phyloP scores from a whole-genome alignment of 2,797 vertebrate species.

The Geotrypetes seraphini region DNA sequence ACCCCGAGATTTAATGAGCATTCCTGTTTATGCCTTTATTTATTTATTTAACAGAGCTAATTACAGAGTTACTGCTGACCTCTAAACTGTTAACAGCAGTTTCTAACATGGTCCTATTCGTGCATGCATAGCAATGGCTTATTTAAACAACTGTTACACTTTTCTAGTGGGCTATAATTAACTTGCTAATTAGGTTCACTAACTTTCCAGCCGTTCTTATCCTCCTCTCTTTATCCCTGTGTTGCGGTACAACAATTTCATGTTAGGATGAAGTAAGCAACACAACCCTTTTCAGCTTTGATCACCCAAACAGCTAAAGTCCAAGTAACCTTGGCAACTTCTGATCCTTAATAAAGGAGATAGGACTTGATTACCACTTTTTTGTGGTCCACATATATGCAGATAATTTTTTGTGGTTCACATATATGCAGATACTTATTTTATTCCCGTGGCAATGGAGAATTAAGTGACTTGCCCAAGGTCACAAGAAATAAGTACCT shows the following conservation, averaged over 20 bases:
- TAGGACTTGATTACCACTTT: too few relatives aligned
- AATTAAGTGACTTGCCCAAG: too few relatives aligned
- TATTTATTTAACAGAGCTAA: conserved; percentile 12
- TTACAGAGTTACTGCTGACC: conserved; percentile 30
- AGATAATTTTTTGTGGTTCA: too few relatives aligned
- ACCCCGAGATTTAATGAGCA: conserved; percentile 31
- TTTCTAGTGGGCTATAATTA: conserved; percentile 43
- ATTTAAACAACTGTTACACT: conserved; percentile 40
- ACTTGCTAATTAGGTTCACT: conserved; percentile 52
- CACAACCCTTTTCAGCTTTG: too few relatives aligned
- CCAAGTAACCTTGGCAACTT: too few relatives aligned
- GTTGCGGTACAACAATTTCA: conserved; percentile 34
- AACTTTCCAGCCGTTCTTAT: conserved; percentile 20
- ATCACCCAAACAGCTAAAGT: too few relatives aligned
- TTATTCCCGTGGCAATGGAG: too few relatives aligned
- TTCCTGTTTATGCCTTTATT: conserved; percentile 14
- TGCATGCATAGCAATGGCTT: conserved; percentile 24
- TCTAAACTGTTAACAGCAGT: conserved; percentile 12
- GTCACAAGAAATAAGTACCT: too few relatives aligned
- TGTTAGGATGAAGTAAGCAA: conserved; percentile 49
- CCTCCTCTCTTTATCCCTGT: not conserved
- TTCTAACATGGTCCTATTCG: conserved; percentile 18
- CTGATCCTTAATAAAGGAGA: too few relatives aligned
- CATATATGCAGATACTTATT: too few relatives aligned
- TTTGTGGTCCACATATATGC: too few relatives aligned